Evolutionary conservation across 2,797 vertebrate species (phyloP).

Genomic region (Mionectes olivaceus): DNA sequence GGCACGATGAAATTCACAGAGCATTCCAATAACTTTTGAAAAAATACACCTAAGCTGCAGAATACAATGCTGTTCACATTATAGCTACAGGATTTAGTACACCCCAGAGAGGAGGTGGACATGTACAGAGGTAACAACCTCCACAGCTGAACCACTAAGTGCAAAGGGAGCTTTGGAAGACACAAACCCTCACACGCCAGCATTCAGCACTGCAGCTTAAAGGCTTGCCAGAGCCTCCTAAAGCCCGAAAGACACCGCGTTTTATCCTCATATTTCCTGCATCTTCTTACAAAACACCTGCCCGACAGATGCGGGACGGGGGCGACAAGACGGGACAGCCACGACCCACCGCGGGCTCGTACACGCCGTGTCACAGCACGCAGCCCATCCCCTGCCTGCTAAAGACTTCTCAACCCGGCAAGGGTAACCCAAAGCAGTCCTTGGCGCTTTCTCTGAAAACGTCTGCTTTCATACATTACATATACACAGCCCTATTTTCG

Average conservation of each 20-base stretch:
- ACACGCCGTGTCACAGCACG: neutral
- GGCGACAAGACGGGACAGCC: fast-evolving
- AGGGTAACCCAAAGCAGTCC: fast-evolving
- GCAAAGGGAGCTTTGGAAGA: neutral
- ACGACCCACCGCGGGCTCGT: neutral
- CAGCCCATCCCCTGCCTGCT: neutral
- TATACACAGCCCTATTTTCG: fast-evolving
- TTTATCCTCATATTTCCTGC: neutral
- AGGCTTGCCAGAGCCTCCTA: neutral
- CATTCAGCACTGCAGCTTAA: neutral
- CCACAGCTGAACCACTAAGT: fast-evolving
- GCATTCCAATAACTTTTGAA: fast-evolving
- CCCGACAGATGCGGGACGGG: neutral
- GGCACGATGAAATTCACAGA: fast-evolving
- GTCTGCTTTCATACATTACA: fast-evolving
- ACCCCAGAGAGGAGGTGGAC: neutral
- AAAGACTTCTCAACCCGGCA: fast-evolving
- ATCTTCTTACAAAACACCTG: neutral
- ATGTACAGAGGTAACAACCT: fast-evolving
- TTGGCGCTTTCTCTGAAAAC: neutral
- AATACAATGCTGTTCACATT: fast-evolving
- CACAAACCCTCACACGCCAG: neutral
- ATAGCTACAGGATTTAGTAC: fast-evolving
- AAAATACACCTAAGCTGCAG: neutral
- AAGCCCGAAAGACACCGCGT: neutral